Conservation (phyloP, 2,888 invertebrate genomes). For the Nymphalis polychloros region DNA sequence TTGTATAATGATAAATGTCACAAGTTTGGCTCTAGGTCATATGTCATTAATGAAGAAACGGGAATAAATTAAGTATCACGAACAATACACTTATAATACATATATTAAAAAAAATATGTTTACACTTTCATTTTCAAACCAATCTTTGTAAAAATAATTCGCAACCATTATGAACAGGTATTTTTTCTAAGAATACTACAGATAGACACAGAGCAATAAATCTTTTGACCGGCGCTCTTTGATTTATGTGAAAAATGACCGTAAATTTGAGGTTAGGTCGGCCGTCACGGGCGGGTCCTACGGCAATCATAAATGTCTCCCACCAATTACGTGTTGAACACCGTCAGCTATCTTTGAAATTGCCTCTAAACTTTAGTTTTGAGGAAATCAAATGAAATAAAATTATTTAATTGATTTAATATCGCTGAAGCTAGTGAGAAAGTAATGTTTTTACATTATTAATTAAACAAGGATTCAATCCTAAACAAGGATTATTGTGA, state of each 20-base stretch:
- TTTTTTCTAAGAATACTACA: constrained; percentile 52
- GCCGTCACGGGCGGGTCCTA: constrained; percentile 56
- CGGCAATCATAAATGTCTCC: constrained; percentile 54
- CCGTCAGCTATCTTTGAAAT: constrained; percentile 48
- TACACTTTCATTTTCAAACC: constrained; percentile 66
- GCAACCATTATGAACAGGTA: constrained; percentile 55
- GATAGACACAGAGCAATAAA: constrained; percentile 71
- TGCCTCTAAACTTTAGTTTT: constrained; percentile 37
- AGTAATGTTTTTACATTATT: too few species aligned
- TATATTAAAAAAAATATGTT: constrained; percentile 36
- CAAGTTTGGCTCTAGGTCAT: too few species aligned
- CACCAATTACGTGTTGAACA: constrained; percentile 56
- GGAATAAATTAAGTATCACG: too few species aligned
- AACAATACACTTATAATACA: background rate
- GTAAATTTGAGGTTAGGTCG: constrained; percentile 78
- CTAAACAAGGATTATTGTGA: too few species aligned
- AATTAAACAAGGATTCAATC: too few species aligned
- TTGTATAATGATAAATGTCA: too few species aligned
- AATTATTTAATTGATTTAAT: constrained; percentile 28
- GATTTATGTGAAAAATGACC: constrained; percentile 82
- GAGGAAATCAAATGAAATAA: constrained; percentile 20
- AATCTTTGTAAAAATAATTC: constrained; percentile 54
- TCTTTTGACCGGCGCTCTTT: constrained; percentile 74
- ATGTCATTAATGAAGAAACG: too few species aligned
- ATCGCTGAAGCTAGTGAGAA: constrained; percentile 13